Evolutionary conservation across 2,797 vertebrate genomes (phyloP).

Genomic region (Pantherophis alleghaniensis): DNA sequence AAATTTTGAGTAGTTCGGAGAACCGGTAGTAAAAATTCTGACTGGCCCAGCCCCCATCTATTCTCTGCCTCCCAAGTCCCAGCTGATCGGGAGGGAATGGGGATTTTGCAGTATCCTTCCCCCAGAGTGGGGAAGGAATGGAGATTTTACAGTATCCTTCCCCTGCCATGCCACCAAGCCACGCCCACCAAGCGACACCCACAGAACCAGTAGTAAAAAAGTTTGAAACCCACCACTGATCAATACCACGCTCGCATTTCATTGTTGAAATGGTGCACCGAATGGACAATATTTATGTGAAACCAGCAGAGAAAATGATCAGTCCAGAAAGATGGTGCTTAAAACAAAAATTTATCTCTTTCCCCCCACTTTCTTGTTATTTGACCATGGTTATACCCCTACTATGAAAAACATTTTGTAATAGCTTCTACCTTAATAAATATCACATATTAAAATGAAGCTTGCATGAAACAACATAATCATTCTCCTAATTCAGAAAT

Average conservation of each 20-base stretch:
- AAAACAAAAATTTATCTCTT: background rate
- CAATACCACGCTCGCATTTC: background rate
- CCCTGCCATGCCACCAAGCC: no score
- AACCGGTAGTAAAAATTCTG: no score
- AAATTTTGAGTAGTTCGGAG: no score
- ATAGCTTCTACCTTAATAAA: background rate
- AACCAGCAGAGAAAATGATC: background rate
- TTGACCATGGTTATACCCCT: background rate
- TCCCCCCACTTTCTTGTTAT: background rate
- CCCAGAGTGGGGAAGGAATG: no score
- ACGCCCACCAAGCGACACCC: no score
- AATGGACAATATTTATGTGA: background rate
- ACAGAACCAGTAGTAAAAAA: no score
- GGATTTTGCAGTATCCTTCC: no score
- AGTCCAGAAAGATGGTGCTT: background rate
- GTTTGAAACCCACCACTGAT: background rate
- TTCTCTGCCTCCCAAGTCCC: no score
- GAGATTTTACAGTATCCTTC: no score
- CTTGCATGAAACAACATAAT: background rate
- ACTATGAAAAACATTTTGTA: background rate
- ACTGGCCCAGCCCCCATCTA: no score
- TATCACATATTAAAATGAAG: background rate
- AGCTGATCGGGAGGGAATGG: no score
- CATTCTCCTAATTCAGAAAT: background rate
- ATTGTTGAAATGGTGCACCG: background rate